Conservation (phyloP, 2,113 vertebrate genomes). For the Burhinus bistriatus region DNA sequence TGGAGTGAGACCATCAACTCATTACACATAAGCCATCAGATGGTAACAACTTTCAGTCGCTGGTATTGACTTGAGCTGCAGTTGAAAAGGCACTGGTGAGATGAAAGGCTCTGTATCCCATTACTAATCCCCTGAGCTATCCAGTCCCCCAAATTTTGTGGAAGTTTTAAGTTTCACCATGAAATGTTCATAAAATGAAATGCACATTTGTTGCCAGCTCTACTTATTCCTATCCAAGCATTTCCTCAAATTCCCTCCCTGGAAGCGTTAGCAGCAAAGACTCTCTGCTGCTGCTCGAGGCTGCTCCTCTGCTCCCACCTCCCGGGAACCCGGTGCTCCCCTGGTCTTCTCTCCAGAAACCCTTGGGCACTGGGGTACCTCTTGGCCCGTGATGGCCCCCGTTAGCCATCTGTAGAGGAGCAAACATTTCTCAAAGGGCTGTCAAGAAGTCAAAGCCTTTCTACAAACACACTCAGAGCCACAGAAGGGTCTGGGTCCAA, state of each 20-base stretch:
- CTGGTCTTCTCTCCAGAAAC: background rate
- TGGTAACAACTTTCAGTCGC: slow-evolving; percentile 63
- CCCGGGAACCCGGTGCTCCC: fast-evolving
- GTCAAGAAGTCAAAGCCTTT: background rate
- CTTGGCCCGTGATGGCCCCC: background rate
- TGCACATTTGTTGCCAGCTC: slow-evolving; percentile 65
- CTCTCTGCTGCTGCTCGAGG: background rate
- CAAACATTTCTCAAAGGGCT: background rate
- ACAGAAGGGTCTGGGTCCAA: background rate
- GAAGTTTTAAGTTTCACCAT: slow-evolving; percentile 73
- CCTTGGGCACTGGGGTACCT: background rate
- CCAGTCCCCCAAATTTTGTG: slow-evolving; percentile 66
- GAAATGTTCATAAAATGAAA: slow-evolving; percentile 71
- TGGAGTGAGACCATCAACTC: slow-evolving; percentile 44
- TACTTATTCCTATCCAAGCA: slow-evolving; percentile 20
- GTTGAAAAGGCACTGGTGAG: slow-evolving; percentile 62
- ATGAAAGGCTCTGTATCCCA: slow-evolving; percentile 69
- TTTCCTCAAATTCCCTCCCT: slow-evolving; percentile 20
- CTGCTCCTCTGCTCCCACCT: background rate
- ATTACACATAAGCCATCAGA: slow-evolving; percentile 56
- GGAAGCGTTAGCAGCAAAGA: background rate
- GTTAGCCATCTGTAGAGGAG: background rate
- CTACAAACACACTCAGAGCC: background rate
- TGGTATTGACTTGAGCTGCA: slow-evolving; percentile 58
- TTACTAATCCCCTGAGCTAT: slow-evolving; percentile 72